These are phyloP conservation scores for Edolisoma coerulescens DNA, from an alignment of 2,113 vertebrate species.

Conservation along the genomic window DNA sequence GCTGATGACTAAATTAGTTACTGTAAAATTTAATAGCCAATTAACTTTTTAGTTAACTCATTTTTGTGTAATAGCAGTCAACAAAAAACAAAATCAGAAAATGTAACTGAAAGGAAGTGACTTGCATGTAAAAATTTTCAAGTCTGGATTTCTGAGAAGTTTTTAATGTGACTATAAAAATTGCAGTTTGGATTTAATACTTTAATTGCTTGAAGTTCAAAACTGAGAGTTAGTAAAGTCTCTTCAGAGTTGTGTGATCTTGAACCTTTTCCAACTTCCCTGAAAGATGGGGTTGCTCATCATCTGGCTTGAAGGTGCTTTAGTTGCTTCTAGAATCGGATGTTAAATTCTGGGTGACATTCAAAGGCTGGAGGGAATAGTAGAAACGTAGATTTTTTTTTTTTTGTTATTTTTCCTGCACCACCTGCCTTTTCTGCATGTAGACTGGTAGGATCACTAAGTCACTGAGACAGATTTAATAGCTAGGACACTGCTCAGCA, in stretches of 20 bases:
- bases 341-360: background rate
- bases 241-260: background rate
- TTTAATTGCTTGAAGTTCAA: background rate
- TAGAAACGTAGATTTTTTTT: background rate
- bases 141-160: background rate
- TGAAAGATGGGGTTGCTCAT: background rate
- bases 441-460: background rate
- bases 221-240: background rate
- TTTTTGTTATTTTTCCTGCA: background rate
- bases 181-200: background rate
- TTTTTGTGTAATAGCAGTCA: background rate
- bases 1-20: background rate
- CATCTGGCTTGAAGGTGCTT: background rate
- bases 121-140: background rate
- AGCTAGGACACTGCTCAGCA: background rate
- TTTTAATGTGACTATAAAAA: background rate
- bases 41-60: background rate
- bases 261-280: background rate
- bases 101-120: background rate
- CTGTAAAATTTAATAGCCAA: background rate
- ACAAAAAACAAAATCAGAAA: background rate
- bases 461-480: background rate
- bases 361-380: background rate
- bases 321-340: background rate
- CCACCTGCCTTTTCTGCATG: background rate